Conservation (phyloP, 1,140 invertebrate species). For the Nomia melanderi region DNA sequence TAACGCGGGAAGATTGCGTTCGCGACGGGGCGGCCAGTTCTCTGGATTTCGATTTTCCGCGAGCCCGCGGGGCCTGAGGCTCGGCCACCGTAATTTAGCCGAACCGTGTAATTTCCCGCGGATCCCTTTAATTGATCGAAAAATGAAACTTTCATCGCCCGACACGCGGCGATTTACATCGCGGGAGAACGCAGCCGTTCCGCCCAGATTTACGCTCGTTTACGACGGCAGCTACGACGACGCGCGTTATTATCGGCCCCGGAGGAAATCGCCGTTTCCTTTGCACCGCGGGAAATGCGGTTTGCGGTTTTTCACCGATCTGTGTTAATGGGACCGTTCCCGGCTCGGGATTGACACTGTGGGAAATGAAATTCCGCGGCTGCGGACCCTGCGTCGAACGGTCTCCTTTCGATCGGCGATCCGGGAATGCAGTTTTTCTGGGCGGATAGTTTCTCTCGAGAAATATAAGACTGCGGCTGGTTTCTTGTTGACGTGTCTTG, state of each 20-base stretch:
- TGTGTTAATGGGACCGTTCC: no score
- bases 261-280: background rate
- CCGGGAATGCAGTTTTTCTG: no score
- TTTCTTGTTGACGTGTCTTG: no score
- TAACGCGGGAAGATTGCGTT: constrained; percentile 6
- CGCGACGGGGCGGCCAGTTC: background rate
- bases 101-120: background rate
- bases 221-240: background rate
- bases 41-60: background rate
- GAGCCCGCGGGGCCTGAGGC: background rate
- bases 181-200: background rate
- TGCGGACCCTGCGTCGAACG: no score
- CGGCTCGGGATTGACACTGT: no score
- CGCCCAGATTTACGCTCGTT: background rate
- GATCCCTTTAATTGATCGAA: constrained; percentile 30
- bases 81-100: constrained; percentile 3
- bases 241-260: background rate
- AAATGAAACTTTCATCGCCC: constrained; percentile 22
- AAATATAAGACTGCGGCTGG: no score
- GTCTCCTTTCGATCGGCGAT: no score
- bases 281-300: background rate
- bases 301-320: background rate
- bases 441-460: no score
- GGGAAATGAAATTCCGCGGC: no score
- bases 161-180: constrained; percentile 4